Percentiles rank a stretch among this genome's conserved stretches.
Conservation (phyloP, 2,113 vertebrate species). For the Mirounga angustirostris region DNA sequence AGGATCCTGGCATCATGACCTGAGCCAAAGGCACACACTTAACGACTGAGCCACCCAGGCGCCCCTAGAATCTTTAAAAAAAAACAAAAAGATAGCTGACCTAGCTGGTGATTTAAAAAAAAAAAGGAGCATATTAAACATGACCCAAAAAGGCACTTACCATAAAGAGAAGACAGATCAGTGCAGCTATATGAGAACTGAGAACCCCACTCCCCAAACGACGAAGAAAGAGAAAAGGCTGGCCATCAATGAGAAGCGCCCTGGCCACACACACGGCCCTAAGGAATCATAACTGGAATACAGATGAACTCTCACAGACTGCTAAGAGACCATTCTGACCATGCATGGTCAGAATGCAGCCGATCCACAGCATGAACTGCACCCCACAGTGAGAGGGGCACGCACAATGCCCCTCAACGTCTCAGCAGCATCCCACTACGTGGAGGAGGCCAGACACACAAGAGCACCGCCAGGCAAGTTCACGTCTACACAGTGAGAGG, state of each 20-base stretch:
- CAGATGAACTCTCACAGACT: rapidly evolving
- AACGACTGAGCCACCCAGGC: too few species aligned
- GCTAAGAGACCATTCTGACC: neutral
- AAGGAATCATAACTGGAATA: neutral
- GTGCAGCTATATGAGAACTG: neutral
- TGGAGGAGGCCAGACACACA: neutral
- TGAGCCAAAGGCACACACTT: too few species aligned
- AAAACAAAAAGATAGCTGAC: too few species aligned
- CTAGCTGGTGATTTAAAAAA: too few species aligned
- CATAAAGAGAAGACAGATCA: neutral
- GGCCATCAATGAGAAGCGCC: too few species aligned
- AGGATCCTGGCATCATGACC: too few species aligned
- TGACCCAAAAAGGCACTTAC: neutral
- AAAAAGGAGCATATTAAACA: neutral
- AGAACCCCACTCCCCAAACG: neutral
- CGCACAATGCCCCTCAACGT: rapidly evolving
- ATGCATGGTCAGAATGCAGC: neutral
- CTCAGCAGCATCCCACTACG: neutral
- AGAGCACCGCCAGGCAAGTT: too few species aligned
- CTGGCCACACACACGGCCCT: neutral
- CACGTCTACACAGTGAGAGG: neutral
- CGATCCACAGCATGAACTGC: neutral
- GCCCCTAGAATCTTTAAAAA: too few species aligned
- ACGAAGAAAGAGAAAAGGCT: neutral
- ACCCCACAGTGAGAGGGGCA: neutral